Base-by-base conservation (phyloP, 2,888 invertebrate genomes). In the Ferrisia virgata region DNA sequence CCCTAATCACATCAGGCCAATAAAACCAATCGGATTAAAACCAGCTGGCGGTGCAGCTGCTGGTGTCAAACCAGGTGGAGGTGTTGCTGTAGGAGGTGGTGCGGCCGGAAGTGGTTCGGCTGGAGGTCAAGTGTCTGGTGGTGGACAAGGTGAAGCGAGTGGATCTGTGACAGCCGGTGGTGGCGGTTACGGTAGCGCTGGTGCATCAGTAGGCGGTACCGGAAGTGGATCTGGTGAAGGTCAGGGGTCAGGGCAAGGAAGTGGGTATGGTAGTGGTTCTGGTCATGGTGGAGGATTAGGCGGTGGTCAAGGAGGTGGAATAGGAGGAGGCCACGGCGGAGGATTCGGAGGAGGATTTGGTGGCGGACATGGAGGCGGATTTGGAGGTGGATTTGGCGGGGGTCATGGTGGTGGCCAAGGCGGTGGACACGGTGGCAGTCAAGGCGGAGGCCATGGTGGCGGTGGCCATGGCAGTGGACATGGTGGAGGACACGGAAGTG, bases 191-290 rank as follows among this genome's bases (percentile, higher is more conserved):
- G 84, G 85, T 0, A 53, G 9, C 13, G 13, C 8, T 22, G 76
- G 76, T 58, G 78, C 64, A n/a, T 79, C 33, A 36, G 83, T 79
- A 1, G 79, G 83, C 9, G 72, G 72, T 76, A 43, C 85, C 86
- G 86, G 87, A 86, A 87, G 87, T 86, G 87, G 87, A 86, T 86
- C 87, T 87, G 87, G 87, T 86, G 87, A 87, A 87, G 88, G 88
- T 87, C 40, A 78, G 18, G 79, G 33, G 13, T 18, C 64, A 1
- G 79, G 47, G 33, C 76, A 28, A 76, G 85, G 85, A 53, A 81
- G 83, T 47, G 85, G 85, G 53, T 53, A 81, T 76, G 85, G 85
- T 82, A 85, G 82, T 85, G 85, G 85, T 83, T 84, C 84, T 79
- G 53, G 25, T 2, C 8, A 18, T 15, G 85, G 79, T 22, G 58